phyloP scores from a whole-genome alignment of 1,140 invertebrate species.

The Pseudobourletiella spinata region DNA sequence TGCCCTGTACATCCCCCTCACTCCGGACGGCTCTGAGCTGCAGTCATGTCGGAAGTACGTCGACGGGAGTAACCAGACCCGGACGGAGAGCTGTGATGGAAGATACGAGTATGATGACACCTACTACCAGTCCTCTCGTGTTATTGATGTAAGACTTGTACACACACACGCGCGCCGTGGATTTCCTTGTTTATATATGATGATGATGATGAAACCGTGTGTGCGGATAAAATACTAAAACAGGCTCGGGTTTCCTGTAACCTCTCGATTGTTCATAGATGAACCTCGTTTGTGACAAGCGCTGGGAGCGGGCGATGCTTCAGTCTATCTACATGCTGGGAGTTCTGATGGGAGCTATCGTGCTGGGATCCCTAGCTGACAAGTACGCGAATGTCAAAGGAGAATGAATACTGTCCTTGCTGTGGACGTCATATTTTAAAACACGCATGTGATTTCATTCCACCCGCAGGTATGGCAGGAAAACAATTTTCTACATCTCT shows the following conservation, averaged over 20 bases:
- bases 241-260: background rate
- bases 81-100: conserved; percentile 42
- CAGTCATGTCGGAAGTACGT: conserved; percentile 21
- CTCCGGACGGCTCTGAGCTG: conserved; percentile 1
- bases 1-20: conserved; percentile 9
- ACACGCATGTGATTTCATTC: background rate
- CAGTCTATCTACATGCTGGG: conserved; percentile 80
- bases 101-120: conserved; percentile 61
- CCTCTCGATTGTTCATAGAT: conserved; percentile 46
- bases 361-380: conserved; percentile 75
- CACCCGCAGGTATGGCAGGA: conserved; percentile 54
- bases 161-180: background rate
- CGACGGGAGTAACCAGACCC: conserved; percentile 1
- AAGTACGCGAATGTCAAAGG: conserved; percentile 45
- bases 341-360: conserved; percentile 73
- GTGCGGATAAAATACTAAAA: background rate
- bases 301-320: conserved; percentile 69
- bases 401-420: background rate
- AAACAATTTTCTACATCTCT: conserved; percentile 61
- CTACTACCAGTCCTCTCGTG: conserved; percentile 58
- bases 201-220: background rate
- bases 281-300: conserved; percentile 69
- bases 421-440: background rate
- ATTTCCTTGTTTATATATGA: background rate
- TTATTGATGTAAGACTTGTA: conserved; percentile 49